Percentiles rank a stretch among this genome's conserved stretches.
Evolutionary conservation across 2,113 vertebrate genomes (phyloP).

Genomic region (Poeciliopsis retropinna): DNA sequence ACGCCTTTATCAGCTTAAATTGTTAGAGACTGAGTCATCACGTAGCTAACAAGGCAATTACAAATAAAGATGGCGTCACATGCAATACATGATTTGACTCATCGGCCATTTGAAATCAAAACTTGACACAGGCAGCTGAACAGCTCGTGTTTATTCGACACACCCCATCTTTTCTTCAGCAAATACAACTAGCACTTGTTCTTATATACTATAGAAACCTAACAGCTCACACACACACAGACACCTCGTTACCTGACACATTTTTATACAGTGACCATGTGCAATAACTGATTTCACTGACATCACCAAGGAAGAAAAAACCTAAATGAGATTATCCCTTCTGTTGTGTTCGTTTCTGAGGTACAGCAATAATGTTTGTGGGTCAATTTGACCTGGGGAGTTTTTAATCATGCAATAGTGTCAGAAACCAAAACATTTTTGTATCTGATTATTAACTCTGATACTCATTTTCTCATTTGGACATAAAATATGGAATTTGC

Average conservation of each 20-base stretch:
- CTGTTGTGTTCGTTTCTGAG: no score
- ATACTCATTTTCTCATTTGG: no score
- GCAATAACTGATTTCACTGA: not conserved
- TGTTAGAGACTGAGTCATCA: not conserved
- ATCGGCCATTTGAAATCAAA: not conserved
- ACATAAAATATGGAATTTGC: no score
- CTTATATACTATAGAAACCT: not conserved
- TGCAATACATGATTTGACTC: not conserved
- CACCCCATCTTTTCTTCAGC: constrained; percentile 4
- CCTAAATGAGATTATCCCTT: not conserved
- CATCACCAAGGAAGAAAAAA: not conserved
- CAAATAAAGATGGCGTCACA: not conserved
- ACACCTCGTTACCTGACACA: not conserved
- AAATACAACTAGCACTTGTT: not conserved
- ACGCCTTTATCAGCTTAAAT: no score
- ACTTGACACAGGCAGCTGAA: not conserved
- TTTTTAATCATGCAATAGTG: no score
- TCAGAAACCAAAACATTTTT: no score
- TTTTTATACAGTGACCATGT: not conserved
- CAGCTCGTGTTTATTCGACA: not conserved
- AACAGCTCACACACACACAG: not conserved
- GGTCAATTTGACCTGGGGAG: no score
- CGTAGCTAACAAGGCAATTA: not conserved
- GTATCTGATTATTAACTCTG: no score
- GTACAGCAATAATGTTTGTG: no score